A percentile compares a stretch with the other conserved stretches of the same genome.
Evolutionary conservation across 2,113 vertebrate genomes (phyloP).

Genomic region (Passer domesticus): DNA sequence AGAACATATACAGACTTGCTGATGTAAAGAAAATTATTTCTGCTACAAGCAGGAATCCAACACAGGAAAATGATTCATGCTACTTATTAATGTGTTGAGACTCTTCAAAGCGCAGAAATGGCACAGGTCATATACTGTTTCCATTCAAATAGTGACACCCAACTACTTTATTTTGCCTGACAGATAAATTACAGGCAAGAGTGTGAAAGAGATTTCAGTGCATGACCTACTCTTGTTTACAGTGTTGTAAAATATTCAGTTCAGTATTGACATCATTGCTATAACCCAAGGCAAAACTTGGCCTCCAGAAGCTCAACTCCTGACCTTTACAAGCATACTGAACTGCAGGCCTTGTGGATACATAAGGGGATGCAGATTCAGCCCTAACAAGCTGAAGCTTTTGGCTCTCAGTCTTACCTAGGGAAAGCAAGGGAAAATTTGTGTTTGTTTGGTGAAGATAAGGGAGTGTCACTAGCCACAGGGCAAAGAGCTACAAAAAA

Average conservation of each 20-base stretch:
- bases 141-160: not conserved
- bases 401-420: not conserved
- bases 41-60: conserved; percentile 16
- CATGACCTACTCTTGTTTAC: not conserved
- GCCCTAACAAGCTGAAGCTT: not conserved
- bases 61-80: not conserved
- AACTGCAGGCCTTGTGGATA: not conserved
- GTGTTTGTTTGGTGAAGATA: not conserved
- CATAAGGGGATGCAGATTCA: not conserved
- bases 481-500: not conserved
- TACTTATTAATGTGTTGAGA: not conserved
- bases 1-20: conserved; percentile 40
- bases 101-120: conserved; percentile 22
- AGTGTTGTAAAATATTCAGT: not conserved
- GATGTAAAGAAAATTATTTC: conserved; percentile 47
- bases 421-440: not conserved
- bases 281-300: not conserved
- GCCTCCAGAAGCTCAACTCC: not conserved
- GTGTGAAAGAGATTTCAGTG: not conserved
- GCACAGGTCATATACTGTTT: conserved; percentile 4
- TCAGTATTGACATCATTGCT: not conserved
- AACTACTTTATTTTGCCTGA: not conserved
- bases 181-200: not conserved
- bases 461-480: not conserved
- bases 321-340: not conserved